Evolutionary conservation across 1,140 invertebrate species (phyloP), one percentile per base, ranked within the genome.

Genomic region (Saxidomus purpurata): DNA sequence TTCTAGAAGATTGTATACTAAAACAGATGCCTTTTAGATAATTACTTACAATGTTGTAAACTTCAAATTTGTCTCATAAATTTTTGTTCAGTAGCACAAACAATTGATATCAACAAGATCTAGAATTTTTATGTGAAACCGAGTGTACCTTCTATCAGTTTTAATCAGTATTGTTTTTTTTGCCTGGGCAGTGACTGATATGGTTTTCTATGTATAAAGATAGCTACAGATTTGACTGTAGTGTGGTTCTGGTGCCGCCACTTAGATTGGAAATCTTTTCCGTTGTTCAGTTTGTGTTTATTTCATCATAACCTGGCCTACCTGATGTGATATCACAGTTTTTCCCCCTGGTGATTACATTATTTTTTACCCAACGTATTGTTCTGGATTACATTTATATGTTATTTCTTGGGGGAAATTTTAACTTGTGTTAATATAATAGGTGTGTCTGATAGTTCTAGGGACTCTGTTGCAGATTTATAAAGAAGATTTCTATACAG

Each of bases 361-460:
- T 71, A 25, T 71, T 38, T 38, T 38, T 71, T 38, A 11, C 22
- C 67, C 34, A 11, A 28, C 13, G 11, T 71, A 71, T 38, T 71
- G 25, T 38, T 36, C 67, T 71, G 67, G 67, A 71, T 71, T 67
- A 67, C 28, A 67, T 67, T 31, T 67, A 19, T 38, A 63, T n/a
- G 28, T 63, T 28, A 15, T 63, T 63, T 63, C 28, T 63, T 19
- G 19, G 19, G 52, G 25, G 59, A 63, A 63, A 11, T 63, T 28
- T 28, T 4, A 28, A 63, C 11, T 36, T 71, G 31, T 40, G 67
- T 38, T 19, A 3, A 17, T 38, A 71, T 19, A 3, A 17, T 38
- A 71, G 67, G 67, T 71, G 67, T 71, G 34, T 3, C 17, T 36
- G 67, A 38, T 71, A 38, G 1, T 36, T 36, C n/a, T 71, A 17